Conservation (phyloP, 2,888 invertebrate species). For the Invenusta paracnida region DNA sequence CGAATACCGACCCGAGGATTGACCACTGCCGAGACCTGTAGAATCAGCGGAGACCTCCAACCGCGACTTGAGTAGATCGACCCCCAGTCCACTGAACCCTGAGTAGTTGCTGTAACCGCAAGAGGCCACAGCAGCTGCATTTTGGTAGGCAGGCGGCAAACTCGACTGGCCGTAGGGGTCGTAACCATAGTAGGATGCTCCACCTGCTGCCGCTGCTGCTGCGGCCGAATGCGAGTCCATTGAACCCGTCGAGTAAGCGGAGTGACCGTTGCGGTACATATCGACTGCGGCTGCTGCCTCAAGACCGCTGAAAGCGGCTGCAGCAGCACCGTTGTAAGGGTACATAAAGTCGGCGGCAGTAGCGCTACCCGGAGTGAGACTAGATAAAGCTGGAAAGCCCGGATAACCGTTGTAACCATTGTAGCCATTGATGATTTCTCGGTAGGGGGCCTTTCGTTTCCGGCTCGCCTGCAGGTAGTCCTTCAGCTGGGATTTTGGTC, state of each 20-base stretch:
- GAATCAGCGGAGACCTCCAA: not conserved
- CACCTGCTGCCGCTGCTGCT: not conserved
- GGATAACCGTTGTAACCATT: slow-evolving; percentile 48
- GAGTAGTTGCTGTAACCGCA: not conserved
- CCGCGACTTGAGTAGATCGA: not conserved
- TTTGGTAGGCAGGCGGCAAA: not conserved
- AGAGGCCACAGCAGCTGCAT: not conserved
- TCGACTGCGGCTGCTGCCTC: not conserved
- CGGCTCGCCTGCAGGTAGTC: slow-evolving; percentile 40
- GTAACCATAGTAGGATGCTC: not conserved
- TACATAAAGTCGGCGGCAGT: not conserved
- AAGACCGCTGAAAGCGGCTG: not conserved
- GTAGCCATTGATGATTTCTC: slow-evolving; percentile 51
- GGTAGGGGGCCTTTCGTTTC: slow-evolving; percentile 49
- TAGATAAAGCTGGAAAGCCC: not conserved
- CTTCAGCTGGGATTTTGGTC: slow-evolving; percentile 44
- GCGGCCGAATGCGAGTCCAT: not conserved
- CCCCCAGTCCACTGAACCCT: not conserved
- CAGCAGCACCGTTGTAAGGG: not conserved
- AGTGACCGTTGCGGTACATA: not conserved
- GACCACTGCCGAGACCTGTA: not conserved
- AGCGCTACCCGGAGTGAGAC: not conserved
- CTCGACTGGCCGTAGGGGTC: not conserved
- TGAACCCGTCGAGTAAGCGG: not conserved
- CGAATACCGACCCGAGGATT: not conserved